phyloP scores from a whole-genome alignment of 2,888 invertebrate genomes.

The Bedellia somnulentella region DNA sequence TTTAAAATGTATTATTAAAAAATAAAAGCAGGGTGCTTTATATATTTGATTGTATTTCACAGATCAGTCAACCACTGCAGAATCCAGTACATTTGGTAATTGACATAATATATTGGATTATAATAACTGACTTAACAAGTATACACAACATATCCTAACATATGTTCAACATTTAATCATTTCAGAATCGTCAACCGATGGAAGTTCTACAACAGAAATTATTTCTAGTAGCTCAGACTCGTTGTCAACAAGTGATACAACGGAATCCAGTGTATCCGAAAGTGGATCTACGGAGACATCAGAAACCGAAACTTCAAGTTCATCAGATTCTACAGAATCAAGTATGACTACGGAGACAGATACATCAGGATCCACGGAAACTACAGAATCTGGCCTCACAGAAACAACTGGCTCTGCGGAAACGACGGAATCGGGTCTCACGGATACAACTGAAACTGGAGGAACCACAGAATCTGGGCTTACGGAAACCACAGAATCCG shows the following conservation, averaged over 20 bases:
- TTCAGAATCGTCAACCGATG: conserved; percentile 1
- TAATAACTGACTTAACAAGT: too few relatives aligned
- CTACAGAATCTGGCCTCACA: conserved; percentile 9
- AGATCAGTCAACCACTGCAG: too few relatives aligned
- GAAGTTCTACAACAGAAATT: not conserved
- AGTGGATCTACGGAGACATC: conserved; percentile 8
- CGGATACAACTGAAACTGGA: conserved; percentile 1
- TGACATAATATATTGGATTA: too few relatives aligned
- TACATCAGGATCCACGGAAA: conserved; percentile 10
- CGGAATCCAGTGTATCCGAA: conserved; percentile 10
- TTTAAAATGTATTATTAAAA: too few relatives aligned
- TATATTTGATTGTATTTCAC: too few relatives aligned
- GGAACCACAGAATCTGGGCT: not conserved
- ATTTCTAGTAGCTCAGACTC: not conserved
- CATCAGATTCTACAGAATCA: not conserved
- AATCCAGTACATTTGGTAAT: too few relatives aligned
- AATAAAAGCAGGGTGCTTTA: too few relatives aligned
- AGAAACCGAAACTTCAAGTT: conserved; percentile 3
- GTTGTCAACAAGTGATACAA: conserved; percentile 1
- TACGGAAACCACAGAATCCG: conserved; percentile 3
- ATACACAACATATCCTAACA: too few relatives aligned
- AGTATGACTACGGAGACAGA: conserved; percentile 7
- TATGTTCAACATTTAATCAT: not conserved
- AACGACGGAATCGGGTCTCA: not conserved
- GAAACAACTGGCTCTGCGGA: conserved; percentile 1